These are phyloP conservation scores for Triplophysa rosa DNA, from an alignment of 2,113 vertebrate species.

Conservation along the genomic window DNA sequence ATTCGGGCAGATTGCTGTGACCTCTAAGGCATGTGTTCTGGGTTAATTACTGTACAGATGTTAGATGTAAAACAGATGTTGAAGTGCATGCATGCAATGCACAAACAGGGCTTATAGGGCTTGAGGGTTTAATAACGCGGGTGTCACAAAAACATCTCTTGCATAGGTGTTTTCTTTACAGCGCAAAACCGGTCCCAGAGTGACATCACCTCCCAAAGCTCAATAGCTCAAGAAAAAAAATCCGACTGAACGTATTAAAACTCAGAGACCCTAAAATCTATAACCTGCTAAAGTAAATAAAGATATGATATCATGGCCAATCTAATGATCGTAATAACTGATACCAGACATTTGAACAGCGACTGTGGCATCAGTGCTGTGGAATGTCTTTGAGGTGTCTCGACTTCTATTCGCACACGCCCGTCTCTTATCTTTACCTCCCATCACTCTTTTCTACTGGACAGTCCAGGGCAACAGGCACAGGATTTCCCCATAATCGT, in stretches of 20 bases:
- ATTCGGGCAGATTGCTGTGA: not conserved
- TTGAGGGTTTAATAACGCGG: slow-evolving; percentile 12
- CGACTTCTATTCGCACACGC: not conserved
- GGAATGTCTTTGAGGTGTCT: not conserved
- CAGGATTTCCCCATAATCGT: slow-evolving; percentile 28
- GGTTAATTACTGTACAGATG: slow-evolving; percentile 19
- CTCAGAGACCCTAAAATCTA: no score
- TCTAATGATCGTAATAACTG: slow-evolving; percentile 19
- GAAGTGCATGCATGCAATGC: not conserved
- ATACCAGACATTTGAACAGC: not conserved
- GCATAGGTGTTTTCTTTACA: no score
- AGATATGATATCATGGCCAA: not conserved
- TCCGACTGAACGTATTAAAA: not conserved
- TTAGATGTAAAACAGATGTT: slow-evolving; percentile 8
- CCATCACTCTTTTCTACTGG: not conserved
- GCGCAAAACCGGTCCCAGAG: slow-evolving; percentile 6
- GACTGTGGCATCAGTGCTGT: not conserved
- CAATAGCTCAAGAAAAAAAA: not conserved
- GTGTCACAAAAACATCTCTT: not conserved
- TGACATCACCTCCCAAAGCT: slow-evolving; percentile 29
- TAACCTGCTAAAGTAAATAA: no score
- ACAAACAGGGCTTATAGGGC: not conserved
- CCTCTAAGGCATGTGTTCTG: slow-evolving; percentile 14
- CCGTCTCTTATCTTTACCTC: not conserved
- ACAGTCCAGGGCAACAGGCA: not conserved